Evolutionary conservation across 2,888 invertebrate species (phyloP).

Genomic region (Boloria euphrosyne): DNA sequence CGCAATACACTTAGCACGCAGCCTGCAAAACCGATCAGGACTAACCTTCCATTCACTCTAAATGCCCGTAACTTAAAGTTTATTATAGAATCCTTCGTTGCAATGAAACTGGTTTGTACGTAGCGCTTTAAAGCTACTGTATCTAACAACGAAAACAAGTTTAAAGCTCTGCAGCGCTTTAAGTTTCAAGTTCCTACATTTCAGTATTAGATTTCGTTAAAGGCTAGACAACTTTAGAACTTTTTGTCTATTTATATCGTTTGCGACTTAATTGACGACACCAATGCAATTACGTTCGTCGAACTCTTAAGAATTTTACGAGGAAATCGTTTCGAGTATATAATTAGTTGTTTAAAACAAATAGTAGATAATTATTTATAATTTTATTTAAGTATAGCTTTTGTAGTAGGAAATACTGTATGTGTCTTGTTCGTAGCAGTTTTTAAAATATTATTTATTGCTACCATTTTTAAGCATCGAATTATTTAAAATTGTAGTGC

Average conservation of each 20-base stretch:
- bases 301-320: neutral
- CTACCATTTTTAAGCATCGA: slow-evolving; percentile 1
- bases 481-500: neutral
- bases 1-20: slow-evolving; percentile 50
- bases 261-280: slow-evolving; percentile 57
- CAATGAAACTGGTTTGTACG: slow-evolving; percentile 34
- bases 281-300: slow-evolving; percentile 44
- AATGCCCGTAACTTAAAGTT: slow-evolving; percentile 55
- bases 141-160: slow-evolving; percentile 22
- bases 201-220: slow-evolving; percentile 58
- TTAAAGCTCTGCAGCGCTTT: slow-evolving; percentile 37
- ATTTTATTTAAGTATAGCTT: slow-evolving; percentile 10
- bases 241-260: slow-evolving; percentile 54
- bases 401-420: neutral
- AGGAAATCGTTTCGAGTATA: slow-evolving; percentile 16
- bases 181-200: slow-evolving; percentile 34
- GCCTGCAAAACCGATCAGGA: slow-evolving; percentile 53
- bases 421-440: neutral
- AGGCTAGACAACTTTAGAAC: slow-evolving; percentile 54
- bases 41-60: slow-evolving; percentile 49
- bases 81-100: slow-evolving; percentile 48
- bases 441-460: neutral
- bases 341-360: slow-evolving; percentile 11
- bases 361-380: slow-evolving; percentile 3
- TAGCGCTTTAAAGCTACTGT: slow-evolving; percentile 29